Evolutionary conservation across 2,113 vertebrate genomes (phyloP), one percentile per base, ranked within the genome.

Genomic region (Peromyscus polionotus): DNA sequence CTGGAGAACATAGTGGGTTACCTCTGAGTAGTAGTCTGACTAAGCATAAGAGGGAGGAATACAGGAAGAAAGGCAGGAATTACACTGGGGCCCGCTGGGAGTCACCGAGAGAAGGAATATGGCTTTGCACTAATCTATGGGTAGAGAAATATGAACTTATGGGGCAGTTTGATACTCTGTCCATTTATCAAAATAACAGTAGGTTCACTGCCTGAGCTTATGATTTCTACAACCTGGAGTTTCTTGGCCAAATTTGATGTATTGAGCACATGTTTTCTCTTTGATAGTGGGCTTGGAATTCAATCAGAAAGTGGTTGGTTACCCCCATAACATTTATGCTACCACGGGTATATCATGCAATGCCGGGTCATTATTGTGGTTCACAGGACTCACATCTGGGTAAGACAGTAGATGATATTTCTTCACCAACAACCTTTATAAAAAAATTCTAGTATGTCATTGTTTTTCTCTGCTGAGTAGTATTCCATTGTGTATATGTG

Each of bases 1-100:
- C 11, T 39, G 84, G 45, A 92, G n/a, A 72, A 63, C 1, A 68
- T 28, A 63, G 26, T 7, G 45, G 54, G 20, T 16, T 14, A 2
- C 57, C 24, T 92, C 51, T 36, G 36, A 28, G 36, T 3, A 57
- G 61, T 48, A 51, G 26, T 22, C 31, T 12, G 0, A 3, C 7
- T 1, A 0, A 75, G 31, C 28, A 4, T 5, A 19, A 20, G 45
- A 22, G 2, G 17, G n/a, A 10, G 0, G 42, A 51, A 63, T 45
- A 2, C 24, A 39, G 73, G 7, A 7, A 28, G 20, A 45, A 73
- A 77, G 67, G n/a, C 45, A 42, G 39, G 67, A 7, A 10, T 79
- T 33, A 20, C 6, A 33, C 2, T 63, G 5, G 24, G 2, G 6
- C 28, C 5, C 26, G 14, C 19, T 3, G 2, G 28, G 45, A 17